A percentile compares a stretch with the other conserved stretches of the same genome.
phyloP scores from a whole-genome alignment of 2,888 invertebrate genomes.

The Clivina fossor region DNA sequence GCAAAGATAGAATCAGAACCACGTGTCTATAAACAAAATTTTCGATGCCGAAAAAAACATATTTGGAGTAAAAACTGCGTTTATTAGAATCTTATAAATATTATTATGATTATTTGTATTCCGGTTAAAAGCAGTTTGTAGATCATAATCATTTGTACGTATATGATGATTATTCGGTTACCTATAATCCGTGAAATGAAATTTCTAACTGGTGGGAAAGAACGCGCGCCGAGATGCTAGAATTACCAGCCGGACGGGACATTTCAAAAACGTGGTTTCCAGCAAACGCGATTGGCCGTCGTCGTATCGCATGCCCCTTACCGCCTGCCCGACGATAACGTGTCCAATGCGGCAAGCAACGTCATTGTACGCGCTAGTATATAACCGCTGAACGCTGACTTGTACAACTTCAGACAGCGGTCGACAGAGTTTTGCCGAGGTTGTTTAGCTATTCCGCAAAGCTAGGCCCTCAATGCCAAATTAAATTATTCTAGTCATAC shows the following conservation, averaged over 20 bases:
- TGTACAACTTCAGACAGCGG: slow-evolving; percentile 41
- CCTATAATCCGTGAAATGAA: slow-evolving; percentile 15
- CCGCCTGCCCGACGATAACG: slow-evolving; percentile 37
- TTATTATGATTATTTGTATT: neutral
- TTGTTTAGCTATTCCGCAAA: slow-evolving; percentile 44
- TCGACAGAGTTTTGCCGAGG: slow-evolving; percentile 39
- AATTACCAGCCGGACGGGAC: slow-evolving; percentile 16
- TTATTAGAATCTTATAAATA: too few relatives aligned
- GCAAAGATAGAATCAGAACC: too few relatives aligned
- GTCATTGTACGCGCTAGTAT: slow-evolving; percentile 34
- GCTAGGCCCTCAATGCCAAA: slow-evolving; percentile 45
- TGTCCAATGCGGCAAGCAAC: neutral
- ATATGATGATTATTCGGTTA: slow-evolving; percentile 5
- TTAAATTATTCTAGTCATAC: slow-evolving; percentile 42
- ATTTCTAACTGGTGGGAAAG: slow-evolving; percentile 19
- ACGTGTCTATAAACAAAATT: too few relatives aligned
- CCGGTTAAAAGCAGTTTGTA: slow-evolving; percentile 20
- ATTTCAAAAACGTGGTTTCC: neutral
- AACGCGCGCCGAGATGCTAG: slow-evolving; percentile 15
- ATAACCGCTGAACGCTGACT: slow-evolving; percentile 32
- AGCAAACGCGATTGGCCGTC: slow-evolving; percentile 12
- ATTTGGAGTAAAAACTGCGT: too few relatives aligned
- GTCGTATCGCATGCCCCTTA: slow-evolving; percentile 34
- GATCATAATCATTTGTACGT: slow-evolving; percentile 10
- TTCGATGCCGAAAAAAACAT: too few relatives aligned